Base-by-base conservation (phyloP, 2,113 vertebrate species). In the Atlantisia rogersi region DNA sequence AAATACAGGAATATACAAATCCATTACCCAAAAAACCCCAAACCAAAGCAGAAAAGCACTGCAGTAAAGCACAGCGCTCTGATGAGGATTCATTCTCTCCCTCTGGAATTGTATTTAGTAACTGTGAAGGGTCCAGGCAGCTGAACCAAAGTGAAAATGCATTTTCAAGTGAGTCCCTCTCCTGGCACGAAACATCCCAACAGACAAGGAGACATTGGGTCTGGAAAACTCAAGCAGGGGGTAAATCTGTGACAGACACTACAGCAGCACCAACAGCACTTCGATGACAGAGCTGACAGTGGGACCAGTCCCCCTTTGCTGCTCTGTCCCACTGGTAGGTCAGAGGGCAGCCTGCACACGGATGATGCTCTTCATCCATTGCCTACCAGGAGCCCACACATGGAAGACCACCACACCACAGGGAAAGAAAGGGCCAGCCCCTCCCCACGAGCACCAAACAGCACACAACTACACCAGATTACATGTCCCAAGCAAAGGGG, bases 321-420 rank as follows among this genome's bases (percentile, higher is more conserved):
- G 18, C 53, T n/a, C 62, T 28, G 42, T 3, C 29, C 5, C 0
- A 37, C 24, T 71, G 7, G 1, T 1, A 20, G 29, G 8, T 19
- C 52, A 46, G 44, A 7, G 62, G 16, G 42, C 1, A 4, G 50
- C 0, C 5, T 7, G 20, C 53, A 35, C 4, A 0, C 0, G 24
- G 65, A 9, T 10, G 19, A n/a, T 19, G 37, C 9, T 40, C 29
- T 60, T 79, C 28, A 29, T 13, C 35, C 8, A 2, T 74, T 60
- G 29, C 29, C 3, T 18, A 13, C 22, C 16, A 50, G 48, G 21
- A 48, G 48, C 48, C 48, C 48, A 22, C 48, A 48, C 48, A 22
- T 48, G 20, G 48, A 48, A 5, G 62, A 60, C 21, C 50, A 19
- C 24, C 16, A 16, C 42, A 18, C 4, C 1, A 0, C 64, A 25